These are phyloP conservation scores for Ardeotis arabs DNA, from an alignment of 2,113 vertebrate genomes.

Conservation along the genomic window DNA sequence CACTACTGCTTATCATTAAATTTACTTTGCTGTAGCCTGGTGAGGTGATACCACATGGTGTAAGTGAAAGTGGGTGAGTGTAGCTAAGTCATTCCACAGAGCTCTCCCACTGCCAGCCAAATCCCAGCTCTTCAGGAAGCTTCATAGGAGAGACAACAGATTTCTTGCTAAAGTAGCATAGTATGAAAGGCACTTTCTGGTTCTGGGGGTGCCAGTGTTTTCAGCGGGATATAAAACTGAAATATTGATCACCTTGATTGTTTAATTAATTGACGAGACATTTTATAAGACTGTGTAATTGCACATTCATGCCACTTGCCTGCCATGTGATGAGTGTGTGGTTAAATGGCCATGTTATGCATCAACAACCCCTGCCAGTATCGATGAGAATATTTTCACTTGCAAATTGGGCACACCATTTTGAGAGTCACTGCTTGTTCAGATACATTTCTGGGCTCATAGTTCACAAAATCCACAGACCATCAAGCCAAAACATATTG, in stretches of 20 bases:
- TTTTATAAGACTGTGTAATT: not conserved
- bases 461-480: not conserved
- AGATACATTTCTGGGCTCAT: not conserved
- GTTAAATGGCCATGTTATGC: not conserved
- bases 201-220: not conserved
- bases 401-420: not conserved
- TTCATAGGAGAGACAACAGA: fast-evolving
- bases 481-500: not conserved
- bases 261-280: not conserved
- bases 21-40: not conserved
- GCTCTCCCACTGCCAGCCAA: not conserved
- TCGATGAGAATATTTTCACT: not conserved
- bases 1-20: not conserved
- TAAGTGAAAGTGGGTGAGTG: not conserved
- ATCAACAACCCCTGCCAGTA: not conserved
- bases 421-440: not conserved
- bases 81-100: not conserved
- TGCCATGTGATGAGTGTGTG: not conserved
- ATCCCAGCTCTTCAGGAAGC: not conserved
- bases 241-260: not conserved
- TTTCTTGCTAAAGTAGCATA: not conserved
- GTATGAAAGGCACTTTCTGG: not conserved
- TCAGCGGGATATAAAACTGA: not conserved
- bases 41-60: not conserved
- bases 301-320: not conserved